Conservation (phyloP, 2,113 vertebrate species). For the Lepisosteus osseus region DNA sequence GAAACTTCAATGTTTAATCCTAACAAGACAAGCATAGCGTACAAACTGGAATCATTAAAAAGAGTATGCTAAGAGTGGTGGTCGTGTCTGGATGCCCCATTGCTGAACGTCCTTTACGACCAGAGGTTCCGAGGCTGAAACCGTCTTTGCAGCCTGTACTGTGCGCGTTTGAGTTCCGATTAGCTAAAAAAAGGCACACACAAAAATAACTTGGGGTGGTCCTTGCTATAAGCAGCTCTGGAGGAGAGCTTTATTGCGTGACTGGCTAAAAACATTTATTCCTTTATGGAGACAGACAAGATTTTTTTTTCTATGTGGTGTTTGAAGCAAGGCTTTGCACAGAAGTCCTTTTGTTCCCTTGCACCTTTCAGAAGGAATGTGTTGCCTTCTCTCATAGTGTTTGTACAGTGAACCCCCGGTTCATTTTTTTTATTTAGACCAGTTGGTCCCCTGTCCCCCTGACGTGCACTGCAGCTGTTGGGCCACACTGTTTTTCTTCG, state of each 20-base stretch:
- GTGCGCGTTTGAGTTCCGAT: conserved; percentile 3
- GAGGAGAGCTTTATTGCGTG: background rate
- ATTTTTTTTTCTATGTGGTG: conserved; percentile 39
- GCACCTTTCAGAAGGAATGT: background rate
- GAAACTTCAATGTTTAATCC: too few relatives aligned
- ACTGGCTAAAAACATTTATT: conserved; percentile 25
- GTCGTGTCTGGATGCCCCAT: background rate
- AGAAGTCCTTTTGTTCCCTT: conserved; percentile 25
- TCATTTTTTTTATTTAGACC: conserved; percentile 2
- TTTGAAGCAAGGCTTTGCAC: conserved; percentile 17
- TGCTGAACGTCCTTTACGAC: background rate
- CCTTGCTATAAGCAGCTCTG: conserved; percentile 1
- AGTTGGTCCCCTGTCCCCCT: conserved; percentile 3
- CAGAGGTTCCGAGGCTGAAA: conserved; percentile 11
- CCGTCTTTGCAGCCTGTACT: background rate
- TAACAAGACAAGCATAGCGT: background rate
- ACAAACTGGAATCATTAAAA: conserved; percentile 10
- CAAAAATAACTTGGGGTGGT: background rate
- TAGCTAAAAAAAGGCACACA: background rate
- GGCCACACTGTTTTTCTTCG: conserved; percentile 31
- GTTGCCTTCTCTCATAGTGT: background rate
- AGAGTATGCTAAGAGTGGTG: background rate
- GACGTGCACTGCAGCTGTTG: conserved; percentile 46
- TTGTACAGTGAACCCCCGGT: conserved; percentile 2
- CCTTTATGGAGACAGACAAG: conserved; percentile 17